A percentile compares a stretch with the other conserved stretches of the same genome.
Conservation (phyloP, 2,888 invertebrate genomes). For the Deroplatys truncata region DNA sequence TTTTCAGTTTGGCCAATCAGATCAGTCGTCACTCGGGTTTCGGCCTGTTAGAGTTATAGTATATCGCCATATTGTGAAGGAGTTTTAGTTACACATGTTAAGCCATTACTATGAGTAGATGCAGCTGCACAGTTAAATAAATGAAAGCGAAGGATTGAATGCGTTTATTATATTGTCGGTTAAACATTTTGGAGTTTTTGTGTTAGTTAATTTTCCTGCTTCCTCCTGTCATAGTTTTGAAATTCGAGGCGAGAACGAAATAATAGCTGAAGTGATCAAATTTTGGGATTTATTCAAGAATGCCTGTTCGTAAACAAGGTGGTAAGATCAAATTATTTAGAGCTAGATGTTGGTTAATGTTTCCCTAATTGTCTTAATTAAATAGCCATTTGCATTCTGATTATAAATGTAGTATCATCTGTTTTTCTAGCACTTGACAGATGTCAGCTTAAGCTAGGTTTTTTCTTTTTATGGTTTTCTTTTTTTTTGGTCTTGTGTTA, state of each 20-base stretch:
- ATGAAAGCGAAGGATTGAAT: not conserved
- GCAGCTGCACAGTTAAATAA: not conserved
- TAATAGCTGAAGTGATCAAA: not conserved
- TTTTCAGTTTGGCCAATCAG: slow-evolving; percentile 34
- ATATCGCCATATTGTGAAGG: slow-evolving; percentile 30
- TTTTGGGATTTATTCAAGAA: slow-evolving; percentile 40
- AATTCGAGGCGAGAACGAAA: not conserved
- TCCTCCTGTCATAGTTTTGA: not conserved
- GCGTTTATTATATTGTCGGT: not conserved
- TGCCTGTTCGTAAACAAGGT: slow-evolving; percentile 77
- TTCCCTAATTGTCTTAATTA: not conserved
- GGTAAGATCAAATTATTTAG: slow-evolving; percentile 44
- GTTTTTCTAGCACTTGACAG: not conserved
- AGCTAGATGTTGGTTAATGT: slow-evolving; percentile 30
- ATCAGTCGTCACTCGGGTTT: slow-evolving; percentile 32
- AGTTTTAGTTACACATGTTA: slow-evolving; percentile 29
- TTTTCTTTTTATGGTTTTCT: too few relatives aligned
- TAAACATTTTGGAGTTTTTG: slow-evolving; percentile 18
- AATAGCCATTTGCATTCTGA: not conserved
- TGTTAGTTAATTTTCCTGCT: slow-evolving; percentile 20
- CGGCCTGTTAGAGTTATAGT: slow-evolving; percentile 26
- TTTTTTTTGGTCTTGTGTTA: not conserved
- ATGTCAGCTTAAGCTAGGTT: not conserved
- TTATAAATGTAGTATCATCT: not conserved
- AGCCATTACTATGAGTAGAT: slow-evolving; percentile 23